Evolutionary conservation across 1,140 invertebrate species (phyloP).

Genomic region (Araneus ventricosus): DNA sequence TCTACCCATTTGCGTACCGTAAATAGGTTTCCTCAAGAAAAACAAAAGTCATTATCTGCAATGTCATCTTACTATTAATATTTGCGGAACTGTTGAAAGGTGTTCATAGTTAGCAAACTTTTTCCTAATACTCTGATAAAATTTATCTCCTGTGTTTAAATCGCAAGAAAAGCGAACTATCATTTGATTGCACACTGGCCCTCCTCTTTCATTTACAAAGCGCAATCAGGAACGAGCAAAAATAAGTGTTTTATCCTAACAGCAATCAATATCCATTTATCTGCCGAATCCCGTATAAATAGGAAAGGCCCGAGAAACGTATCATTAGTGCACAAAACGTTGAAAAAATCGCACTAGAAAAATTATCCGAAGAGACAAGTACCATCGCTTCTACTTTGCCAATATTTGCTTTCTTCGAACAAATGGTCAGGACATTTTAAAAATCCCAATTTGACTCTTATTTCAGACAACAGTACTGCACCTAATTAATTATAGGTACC

Average conservation of each 20-base stretch:
- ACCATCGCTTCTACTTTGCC: constrained; percentile 31
- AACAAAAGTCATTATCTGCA: too few relatives aligned
- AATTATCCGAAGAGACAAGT: constrained; percentile 37
- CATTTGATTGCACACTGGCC: neutral
- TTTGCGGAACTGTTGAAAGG: too few relatives aligned
- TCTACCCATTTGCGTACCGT: too few relatives aligned
- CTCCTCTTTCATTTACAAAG: neutral
- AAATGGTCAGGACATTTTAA: constrained; percentile 64
- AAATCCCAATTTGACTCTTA: constrained; percentile 42
- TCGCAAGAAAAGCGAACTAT: neutral
- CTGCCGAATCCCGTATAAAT: constrained; percentile 4
- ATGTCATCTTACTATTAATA: too few relatives aligned
- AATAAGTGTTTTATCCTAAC: neutral
- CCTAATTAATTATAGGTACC: constrained; percentile 66
- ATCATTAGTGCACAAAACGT: constrained; percentile 11
- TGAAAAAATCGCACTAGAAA: constrained; percentile 13
- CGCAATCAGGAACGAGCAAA: neutral
- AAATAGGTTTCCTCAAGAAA: too few relatives aligned
- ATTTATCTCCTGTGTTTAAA: too few relatives aligned
- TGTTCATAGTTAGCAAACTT: too few relatives aligned
- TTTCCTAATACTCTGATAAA: too few relatives aligned
- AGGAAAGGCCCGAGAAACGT: neutral
- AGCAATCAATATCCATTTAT: constrained; percentile 25
- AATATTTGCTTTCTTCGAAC: constrained; percentile 55
- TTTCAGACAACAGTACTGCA: constrained; percentile 49